A percentile compares a stretch with the other conserved stretches of the same genome.
phyloP scores from a whole-genome alignment of 2,797 vertebrate genomes.

The Coregonus ussuriensis region DNA sequence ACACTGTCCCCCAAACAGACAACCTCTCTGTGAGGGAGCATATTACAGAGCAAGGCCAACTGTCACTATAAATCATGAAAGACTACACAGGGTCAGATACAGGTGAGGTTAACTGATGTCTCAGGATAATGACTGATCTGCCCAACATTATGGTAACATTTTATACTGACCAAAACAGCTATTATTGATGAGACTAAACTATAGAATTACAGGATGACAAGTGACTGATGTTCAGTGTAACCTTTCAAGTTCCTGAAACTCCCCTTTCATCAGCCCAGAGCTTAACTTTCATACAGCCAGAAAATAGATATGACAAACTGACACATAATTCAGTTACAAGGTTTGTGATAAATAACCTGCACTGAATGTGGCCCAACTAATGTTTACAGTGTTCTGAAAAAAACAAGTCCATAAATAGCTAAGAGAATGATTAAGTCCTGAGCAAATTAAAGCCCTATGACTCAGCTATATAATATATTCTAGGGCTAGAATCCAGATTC shows the following conservation, averaged over 20 bases:
- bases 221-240: conserved; percentile 3
- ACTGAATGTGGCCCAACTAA: neutral
- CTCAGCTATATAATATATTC: neutral
- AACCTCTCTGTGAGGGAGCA: neutral
- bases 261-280: neutral
- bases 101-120: conserved; percentile 4
- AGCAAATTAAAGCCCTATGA: neutral
- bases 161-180: neutral
- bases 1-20: neutral
- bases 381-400: neutral
- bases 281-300: neutral
- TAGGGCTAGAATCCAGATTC: neutral
- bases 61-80: conserved; percentile 11
- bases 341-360: neutral
- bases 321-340: neutral
- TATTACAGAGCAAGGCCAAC: conserved; percentile 8
- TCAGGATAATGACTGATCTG: neutral
- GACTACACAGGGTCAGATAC: conserved; percentile 1
- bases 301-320: neutral
- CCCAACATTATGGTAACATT: neutral
- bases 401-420: neutral
- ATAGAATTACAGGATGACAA: neutral
- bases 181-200: conserved; percentile 1
- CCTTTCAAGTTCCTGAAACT: neutral
- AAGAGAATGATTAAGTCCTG: neutral